phyloP scores from a whole-genome alignment of 2,113 vertebrate species.

The Triplophysa siluroides region DNA sequence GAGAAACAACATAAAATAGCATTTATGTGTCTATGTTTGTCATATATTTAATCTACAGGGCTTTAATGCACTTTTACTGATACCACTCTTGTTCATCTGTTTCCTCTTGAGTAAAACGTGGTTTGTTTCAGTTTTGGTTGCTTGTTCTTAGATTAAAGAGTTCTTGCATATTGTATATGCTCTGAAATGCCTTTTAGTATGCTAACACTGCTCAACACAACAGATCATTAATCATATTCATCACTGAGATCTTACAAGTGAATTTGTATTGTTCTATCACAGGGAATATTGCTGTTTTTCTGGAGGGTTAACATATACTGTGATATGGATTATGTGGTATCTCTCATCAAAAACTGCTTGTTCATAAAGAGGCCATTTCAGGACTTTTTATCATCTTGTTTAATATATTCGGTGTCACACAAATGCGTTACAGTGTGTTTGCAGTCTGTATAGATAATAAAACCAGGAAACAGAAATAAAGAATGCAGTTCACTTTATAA shows the following conservation, averaged over 20 bases:
- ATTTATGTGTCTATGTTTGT: slow-evolving; percentile 28
- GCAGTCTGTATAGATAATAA: not conserved
- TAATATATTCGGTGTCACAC: slow-evolving; percentile 1
- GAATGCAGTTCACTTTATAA: not conserved
- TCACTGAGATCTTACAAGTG: not conserved
- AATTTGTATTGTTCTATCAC: not conserved
- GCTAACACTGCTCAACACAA: not conserved
- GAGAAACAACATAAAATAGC: slow-evolving; percentile 43
- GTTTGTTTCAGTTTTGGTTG: slow-evolving; percentile 16
- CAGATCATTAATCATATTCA: not conserved
- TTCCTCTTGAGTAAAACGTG: not conserved
- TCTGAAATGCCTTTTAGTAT: slow-evolving; percentile 13
- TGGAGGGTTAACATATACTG: not conserved
- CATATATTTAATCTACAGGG: slow-evolving; percentile 66
- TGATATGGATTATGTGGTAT: not conserved
- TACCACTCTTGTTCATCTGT: slow-evolving; percentile 6
- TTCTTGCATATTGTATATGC: slow-evolving; percentile 14
- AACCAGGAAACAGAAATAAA: slow-evolving; percentile 17
- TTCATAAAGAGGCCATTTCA: not conserved
- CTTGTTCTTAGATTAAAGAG: slow-evolving; percentile 16
- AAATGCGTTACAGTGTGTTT: slow-evolving; percentile 21
- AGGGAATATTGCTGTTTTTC: not conserved
- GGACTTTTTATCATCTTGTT: not conserved
- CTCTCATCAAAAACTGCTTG: not conserved
- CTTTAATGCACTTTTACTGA: slow-evolving; percentile 66